Base-by-base conservation (phyloP, 2,888 invertebrate species). In the Phymatocera aterrima region DNA sequence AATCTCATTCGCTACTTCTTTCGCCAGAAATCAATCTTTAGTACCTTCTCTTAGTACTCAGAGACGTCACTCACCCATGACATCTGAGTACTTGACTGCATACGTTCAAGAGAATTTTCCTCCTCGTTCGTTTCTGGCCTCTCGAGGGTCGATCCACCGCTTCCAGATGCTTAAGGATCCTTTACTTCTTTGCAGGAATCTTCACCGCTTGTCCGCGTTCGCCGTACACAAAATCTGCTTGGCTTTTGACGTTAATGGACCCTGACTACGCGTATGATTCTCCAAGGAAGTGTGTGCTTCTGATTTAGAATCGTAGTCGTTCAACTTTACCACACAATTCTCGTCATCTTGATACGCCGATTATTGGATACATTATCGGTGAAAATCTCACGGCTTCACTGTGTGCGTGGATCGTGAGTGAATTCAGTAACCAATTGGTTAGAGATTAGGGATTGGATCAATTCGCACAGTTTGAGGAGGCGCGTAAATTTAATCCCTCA, bases 81-180 rank as follows among this genome's bases (percentile, higher is more conserved):
- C 72, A 48, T 46, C 43, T 43, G 24, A 43, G 43, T 68, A 43
- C 28, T 72, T 72, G 72, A 72, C 72, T 48, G 51, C 48, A 72
- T 51, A 43, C 48, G 48, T 72, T 51, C 48, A 48, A 72, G 51
- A 51, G 51, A 72, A 18, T 72, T 51, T 72, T 72, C 48, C 51
- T 18, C 12, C 51, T 34, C 48, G 34, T 51, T 72, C 51, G 48
- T 31, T 51, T 43, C 12, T 72, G 18, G 31, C 72, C 34, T 48
- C 51, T 72, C 51, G 34, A 48, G 48, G 61, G 51, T 43, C 72
- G 72, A 72, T 72, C 51, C 51, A 34, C 72, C 51, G 24, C 72
- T 72, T 72, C 15, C 18, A 31, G 51, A 34, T 46, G 28, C 24
- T 68, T 68, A 46, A 68, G 46, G 43, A 68, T 68, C 24, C 48